Conservation (phyloP, 64 coral and sea anemone genomes). For the Porites lutea region DNA sequence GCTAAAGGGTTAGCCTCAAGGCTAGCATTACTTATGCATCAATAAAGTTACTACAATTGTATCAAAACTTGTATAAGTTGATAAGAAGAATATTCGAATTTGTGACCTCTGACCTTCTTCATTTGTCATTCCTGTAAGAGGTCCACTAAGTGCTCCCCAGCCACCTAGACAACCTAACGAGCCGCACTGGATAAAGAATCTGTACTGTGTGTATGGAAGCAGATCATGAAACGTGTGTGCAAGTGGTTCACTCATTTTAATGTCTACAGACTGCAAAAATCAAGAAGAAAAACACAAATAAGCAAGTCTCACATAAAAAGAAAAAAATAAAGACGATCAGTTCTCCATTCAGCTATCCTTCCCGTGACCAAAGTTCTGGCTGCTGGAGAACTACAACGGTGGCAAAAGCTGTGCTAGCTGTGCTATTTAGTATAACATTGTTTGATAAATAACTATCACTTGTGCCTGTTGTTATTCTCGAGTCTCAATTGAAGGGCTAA, state of each 20-base stretch:
- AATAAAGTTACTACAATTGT: no score
- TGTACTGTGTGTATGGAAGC: constrained; percentile 8
- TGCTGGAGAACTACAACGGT: no score
- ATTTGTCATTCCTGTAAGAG: background rate
- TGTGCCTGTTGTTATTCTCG: no score
- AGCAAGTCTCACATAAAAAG: background rate
- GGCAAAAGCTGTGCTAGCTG: no score
- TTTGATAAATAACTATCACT: no score
- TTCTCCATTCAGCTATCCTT: no score
- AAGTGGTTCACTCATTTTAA: background rate
- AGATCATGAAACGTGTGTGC: background rate
- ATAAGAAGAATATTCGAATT: background rate
- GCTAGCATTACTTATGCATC: no score
- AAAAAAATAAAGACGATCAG: background rate
- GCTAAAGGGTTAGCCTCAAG: no score
- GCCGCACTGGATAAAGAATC: constrained; percentile 29
- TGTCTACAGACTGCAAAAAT: background rate
- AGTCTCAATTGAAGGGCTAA: no score
- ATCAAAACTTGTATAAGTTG: no score
- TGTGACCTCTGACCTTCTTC: constrained; percentile 9
- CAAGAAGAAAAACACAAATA: background rate
- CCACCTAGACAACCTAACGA: background rate
- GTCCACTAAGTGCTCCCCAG: background rate
- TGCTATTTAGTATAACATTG: no score
- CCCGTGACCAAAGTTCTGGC: no score